These are phyloP conservation scores for Chalcosyrphus nemorum DNA, from an alignment of 2,888 invertebrate species.

Conservation along the genomic window DNA sequence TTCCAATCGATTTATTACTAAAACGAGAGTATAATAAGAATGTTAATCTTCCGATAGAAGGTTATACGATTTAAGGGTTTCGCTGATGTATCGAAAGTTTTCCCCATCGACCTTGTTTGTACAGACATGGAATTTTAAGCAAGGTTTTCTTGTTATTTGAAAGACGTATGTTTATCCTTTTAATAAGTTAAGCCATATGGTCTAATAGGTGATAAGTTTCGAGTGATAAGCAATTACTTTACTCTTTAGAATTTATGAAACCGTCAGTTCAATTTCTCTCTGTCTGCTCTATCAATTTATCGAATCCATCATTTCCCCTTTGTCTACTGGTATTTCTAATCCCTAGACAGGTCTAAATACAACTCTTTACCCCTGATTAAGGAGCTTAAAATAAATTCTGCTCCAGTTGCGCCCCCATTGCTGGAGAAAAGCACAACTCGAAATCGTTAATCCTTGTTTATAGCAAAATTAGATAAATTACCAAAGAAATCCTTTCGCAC, in stretches of 20 bases:
- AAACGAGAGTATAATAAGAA: constrained; percentile 28
- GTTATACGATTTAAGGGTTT: not conserved
- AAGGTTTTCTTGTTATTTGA: too few relatives aligned
- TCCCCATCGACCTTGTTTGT: not conserved
- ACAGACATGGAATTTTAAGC: too few relatives aligned
- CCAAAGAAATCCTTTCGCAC: not conserved
- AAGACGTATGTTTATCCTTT: too few relatives aligned
- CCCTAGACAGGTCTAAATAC: not conserved
- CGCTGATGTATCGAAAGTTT: not conserved
- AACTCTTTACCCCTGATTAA: not conserved
- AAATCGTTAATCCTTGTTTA: constrained; percentile 23
- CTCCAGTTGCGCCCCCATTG: not conserved
- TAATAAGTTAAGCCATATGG: too few relatives aligned
- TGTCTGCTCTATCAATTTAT: not conserved
- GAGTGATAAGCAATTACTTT: too few relatives aligned
- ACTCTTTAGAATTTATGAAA: not conserved
- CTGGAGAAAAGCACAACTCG: not conserved
- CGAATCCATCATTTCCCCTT: not conserved
- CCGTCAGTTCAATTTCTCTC: not conserved
- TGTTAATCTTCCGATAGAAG: constrained; percentile 8
- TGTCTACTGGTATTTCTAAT: not conserved
- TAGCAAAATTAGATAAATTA: constrained; percentile 14
- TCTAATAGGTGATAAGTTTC: too few relatives aligned
- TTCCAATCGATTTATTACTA: constrained; percentile 55
- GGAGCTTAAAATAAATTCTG: constrained; percentile 4